Conservation (phyloP, 2,797 vertebrate genomes). For the Dallia pectoralis region DNA sequence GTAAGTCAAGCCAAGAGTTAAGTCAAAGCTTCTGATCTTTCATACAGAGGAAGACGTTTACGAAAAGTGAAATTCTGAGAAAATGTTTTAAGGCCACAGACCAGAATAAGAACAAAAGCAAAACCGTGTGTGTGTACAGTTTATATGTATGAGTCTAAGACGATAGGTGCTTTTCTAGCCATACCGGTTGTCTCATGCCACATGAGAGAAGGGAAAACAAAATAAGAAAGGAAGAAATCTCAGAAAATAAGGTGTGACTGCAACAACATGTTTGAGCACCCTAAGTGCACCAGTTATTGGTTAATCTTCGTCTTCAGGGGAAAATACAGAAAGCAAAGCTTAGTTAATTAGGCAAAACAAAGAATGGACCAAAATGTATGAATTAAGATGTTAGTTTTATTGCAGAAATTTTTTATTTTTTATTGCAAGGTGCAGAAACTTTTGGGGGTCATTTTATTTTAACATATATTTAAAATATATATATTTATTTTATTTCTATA, state of each 20-base stretch:
- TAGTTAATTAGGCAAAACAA: neutral
- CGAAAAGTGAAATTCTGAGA: conserved; percentile 61
- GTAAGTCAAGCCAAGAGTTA: neutral
- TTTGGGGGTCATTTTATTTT: too few relatives aligned
- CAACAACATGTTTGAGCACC: conserved; percentile 35
- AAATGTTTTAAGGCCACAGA: conserved; percentile 57
- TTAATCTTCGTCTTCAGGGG: neutral
- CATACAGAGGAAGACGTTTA: neutral
- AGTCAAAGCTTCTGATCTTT: neutral
- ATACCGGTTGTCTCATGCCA: conserved; percentile 54
- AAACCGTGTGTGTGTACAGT: conserved; percentile 33
- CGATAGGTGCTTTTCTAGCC: conserved; percentile 67
- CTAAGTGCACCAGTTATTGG: conserved; percentile 22
- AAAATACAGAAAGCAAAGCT: conserved; percentile 54
- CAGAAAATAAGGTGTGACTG: conserved; percentile 62
- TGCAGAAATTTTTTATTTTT: too few relatives aligned
- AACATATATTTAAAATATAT: too few relatives aligned
- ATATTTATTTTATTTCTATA: too few relatives aligned
- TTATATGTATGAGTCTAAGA: conserved; percentile 60
- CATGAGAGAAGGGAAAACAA: conserved; percentile 60
- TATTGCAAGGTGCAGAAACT: too few relatives aligned
- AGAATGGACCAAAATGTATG: too few relatives aligned
- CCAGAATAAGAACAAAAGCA: conserved; percentile 57
- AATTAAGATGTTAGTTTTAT: too few relatives aligned
- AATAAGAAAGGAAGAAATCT: conserved; percentile 33